Evolutionary conservation across 2,888 invertebrate species (phyloP), one percentile per base, ranked within the genome.

Genomic region (Minunthozetes semirufus): DNA sequence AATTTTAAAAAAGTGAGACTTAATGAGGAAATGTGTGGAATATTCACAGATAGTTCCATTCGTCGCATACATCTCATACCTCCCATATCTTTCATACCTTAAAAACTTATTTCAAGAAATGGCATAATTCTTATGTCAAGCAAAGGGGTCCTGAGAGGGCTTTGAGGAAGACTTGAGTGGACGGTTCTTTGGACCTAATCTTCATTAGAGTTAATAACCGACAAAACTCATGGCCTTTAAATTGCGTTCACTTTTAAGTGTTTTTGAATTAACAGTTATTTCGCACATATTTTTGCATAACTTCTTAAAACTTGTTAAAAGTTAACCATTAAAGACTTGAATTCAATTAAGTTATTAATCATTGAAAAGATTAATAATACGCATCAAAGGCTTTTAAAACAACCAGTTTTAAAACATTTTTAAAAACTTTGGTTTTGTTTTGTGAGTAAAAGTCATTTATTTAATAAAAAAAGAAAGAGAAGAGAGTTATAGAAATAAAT

Each of bases 11-110:
- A 38, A 68, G 22, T 19, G 19, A 68, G 22, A 13, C 22, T 38
- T 68, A 42, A 42, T 68, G 68, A 68, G 68, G 68, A 68, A 68
- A 68, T 68, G 46, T 11, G 9, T 4, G 22, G 17, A 68, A 5
- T 22, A 63, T 9, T 63, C 63, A n/a, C 9, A 29, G 25, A 56
- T 56, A n/a, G 3, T 17, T 48, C 46, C 46, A 17, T 48, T 48
- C 46, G 6, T 50, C 17, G n/a, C n/a, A 50, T 50, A 17, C 50
- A n/a, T n/a, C n/a, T n/a, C n/a, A n/a, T n/a, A n/a, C n/a, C n/a
- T n/a, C n/a, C n/a, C n/a, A n/a, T n/a, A n/a, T n/a, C n/a, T n/a
- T n/a, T n/a, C 11, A 13, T 42, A 9, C 42, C 13, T 42, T 1
- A 42, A 11, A 4, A 9, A 11, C 8, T 13, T 42, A 42, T 42